Percentiles rank a stretch among this genome's conserved stretches.
Conservation (phyloP, 2,797 vertebrate genomes). For the Phalanger gymnotis region DNA sequence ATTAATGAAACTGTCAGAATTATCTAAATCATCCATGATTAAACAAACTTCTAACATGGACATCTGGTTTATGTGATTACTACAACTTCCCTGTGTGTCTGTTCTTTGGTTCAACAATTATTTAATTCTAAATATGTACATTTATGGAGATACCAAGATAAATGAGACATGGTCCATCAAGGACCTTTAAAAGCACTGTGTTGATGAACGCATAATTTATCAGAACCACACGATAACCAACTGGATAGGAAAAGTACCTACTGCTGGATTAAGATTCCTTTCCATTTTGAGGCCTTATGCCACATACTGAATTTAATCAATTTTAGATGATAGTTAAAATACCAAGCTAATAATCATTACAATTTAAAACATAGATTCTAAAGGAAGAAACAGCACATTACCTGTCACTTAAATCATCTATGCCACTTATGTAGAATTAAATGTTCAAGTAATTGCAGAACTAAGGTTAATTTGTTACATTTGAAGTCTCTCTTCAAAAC, state of each 20-base stretch:
- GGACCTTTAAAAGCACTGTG: neutral
- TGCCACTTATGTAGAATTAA: conserved; percentile 35
- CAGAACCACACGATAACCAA: neutral
- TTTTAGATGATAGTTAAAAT: conserved; percentile 5
- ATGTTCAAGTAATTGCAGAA: conserved; percentile 33
- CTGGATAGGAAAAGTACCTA: neutral
- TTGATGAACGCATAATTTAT: neutral
- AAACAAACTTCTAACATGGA: neutral
- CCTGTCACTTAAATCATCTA: neutral
- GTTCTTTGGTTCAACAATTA: neutral
- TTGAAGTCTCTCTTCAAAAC: conserved; percentile 45
- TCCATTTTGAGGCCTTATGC: neutral
- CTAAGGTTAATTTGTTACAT: conserved; percentile 15
- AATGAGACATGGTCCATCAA: neutral
- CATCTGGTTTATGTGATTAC: neutral
- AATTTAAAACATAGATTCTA: conserved; percentile 6
- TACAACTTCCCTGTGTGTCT: neutral
- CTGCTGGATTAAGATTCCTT: neutral
- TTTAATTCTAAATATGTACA: neutral
- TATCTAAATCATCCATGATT: neutral
- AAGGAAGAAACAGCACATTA: neutral
- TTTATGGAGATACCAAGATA: neutral
- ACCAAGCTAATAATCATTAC: conserved; percentile 18
- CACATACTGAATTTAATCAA: neutral
- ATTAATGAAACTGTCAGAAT: neutral